These are phyloP conservation scores for Sus cebifrons DNA, from an alignment of 2,797 vertebrate genomes.

Conservation along the genomic window DNA sequence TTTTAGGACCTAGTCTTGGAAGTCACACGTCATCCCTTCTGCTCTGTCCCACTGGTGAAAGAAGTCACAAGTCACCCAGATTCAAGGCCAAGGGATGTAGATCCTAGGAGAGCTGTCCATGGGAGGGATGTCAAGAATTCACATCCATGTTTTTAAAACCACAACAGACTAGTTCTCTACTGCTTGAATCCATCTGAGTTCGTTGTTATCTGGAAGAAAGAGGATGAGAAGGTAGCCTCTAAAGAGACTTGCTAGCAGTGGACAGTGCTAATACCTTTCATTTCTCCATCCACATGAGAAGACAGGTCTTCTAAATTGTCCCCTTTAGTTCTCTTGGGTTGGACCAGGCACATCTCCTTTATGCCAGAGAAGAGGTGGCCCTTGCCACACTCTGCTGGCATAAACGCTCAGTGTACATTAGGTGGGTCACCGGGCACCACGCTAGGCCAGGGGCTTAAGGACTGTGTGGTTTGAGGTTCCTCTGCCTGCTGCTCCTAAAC, in stretches of 20 bases:
- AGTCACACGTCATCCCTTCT: neutral
- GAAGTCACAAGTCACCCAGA: neutral
- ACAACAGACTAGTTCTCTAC: neutral
- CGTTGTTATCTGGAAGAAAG: neutral
- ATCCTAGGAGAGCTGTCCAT: neutral
- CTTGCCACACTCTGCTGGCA: neutral
- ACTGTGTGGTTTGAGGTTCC: neutral
- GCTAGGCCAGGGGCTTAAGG: neutral
- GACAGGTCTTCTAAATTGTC: neutral
- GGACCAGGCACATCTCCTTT: neutral
- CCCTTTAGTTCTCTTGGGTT: neutral
- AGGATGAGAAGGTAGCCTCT: neutral
- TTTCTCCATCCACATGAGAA: neutral
- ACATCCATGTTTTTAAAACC: neutral
- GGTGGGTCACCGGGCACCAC: neutral
- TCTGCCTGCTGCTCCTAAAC: neutral
- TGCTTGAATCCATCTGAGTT: neutral
- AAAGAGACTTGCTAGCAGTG: neutral
- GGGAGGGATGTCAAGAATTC: neutral
- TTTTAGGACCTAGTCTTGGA: slow-evolving; percentile 23
- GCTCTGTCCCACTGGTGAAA: neutral
- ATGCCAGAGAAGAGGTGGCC: neutral
- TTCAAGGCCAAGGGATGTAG: neutral
- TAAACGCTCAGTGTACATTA: neutral
- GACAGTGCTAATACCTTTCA: neutral